Conservation (phyloP, 2,113 vertebrate genomes). For the Dicerorhinus sumatrensis region DNA sequence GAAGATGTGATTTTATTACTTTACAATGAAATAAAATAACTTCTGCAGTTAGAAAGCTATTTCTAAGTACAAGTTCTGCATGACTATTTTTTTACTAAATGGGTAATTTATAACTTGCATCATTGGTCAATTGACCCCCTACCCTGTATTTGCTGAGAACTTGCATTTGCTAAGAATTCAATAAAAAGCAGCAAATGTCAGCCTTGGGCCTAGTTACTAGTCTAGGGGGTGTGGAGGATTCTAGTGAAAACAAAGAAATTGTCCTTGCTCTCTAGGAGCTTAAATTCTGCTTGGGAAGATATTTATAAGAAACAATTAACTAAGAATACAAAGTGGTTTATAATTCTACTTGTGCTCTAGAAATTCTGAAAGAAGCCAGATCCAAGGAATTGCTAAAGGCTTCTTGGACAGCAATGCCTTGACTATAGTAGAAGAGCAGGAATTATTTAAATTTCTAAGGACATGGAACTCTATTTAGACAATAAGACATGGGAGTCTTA, state of each 20-base stretch:
- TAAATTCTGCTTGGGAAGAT: constrained; percentile 13
- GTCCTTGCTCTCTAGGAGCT: neutral
- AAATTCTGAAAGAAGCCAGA: neutral
- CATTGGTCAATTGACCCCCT: neutral
- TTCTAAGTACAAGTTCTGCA: neutral
- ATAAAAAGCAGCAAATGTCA: neutral
- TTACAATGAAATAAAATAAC: constrained; percentile 59
- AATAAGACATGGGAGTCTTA: neutral
- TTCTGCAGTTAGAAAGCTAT: constrained; percentile 35
- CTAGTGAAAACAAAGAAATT: neutral
- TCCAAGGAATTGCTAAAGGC: neutral
- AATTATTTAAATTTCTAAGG: neutral
- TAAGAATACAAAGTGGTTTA: neutral
- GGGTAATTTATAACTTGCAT: constrained; percentile 50
- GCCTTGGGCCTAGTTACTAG: neutral
- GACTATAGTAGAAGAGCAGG: neutral
- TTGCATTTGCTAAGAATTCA: neutral
- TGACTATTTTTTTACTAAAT: constrained; percentile 26
- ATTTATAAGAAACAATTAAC: neutral
- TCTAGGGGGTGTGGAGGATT: neutral
- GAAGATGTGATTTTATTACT: constrained; percentile 64
- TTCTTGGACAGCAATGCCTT: neutral
- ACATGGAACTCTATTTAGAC: neutral
- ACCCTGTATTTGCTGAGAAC: neutral
- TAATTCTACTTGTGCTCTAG: neutral